phyloP scores from a whole-genome alignment of 2,113 vertebrate species.

The Gobio gobio region DNA sequence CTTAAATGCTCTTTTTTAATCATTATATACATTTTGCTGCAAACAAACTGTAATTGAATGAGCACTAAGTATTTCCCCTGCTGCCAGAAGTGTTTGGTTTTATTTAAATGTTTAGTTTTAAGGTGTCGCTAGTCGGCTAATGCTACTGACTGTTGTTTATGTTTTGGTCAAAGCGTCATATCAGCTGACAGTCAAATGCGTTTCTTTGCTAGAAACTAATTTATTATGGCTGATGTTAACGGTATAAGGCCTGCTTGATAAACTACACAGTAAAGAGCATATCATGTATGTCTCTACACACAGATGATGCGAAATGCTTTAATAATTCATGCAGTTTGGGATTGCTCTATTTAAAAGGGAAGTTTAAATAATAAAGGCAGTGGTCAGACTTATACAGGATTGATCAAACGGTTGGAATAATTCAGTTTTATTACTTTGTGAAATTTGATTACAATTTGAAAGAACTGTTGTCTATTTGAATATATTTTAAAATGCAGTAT shows the following conservation, averaged over 20 bases:
- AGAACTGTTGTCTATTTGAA: too few relatives aligned
- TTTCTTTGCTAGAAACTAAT: background rate
- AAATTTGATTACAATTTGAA: too few relatives aligned
- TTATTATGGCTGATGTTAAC: background rate
- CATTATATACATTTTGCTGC: too few relatives aligned
- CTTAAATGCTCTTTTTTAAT: background rate
- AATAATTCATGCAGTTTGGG: background rate
- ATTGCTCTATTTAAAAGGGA: background rate
- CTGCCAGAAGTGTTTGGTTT: background rate
- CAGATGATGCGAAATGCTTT: background rate
- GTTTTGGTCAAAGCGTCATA: constrained; percentile 22
- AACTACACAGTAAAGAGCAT: background rate
- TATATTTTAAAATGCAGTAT: too few relatives aligned
- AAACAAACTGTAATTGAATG: background rate
- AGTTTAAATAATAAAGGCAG: background rate
- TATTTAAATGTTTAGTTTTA: background rate
- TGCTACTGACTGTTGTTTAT: constrained; percentile 32
- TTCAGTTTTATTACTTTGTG: too few relatives aligned
- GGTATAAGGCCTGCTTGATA: background rate
- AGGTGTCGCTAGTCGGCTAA: constrained; percentile 4
- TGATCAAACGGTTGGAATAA: too few relatives aligned
- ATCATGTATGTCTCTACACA: background rate
- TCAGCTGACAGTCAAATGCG: background rate
- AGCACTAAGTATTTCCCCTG: background rate
- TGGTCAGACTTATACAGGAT: too few relatives aligned